Base-by-base conservation (phyloP, 2,797 vertebrate genomes). In the Emydoidea blandingii region DNA sequence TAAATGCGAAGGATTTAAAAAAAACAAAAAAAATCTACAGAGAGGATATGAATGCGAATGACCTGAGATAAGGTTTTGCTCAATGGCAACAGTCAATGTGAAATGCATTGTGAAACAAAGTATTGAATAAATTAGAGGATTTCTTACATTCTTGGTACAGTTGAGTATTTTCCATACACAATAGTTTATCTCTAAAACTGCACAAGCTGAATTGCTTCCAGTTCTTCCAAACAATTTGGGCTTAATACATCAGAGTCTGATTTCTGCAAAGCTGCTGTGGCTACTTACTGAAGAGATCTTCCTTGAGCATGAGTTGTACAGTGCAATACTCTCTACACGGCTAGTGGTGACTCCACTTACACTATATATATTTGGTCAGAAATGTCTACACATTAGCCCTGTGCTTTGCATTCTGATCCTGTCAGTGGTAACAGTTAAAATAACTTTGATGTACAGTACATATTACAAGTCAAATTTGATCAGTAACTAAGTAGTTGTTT, bases 191-290 rank as follows among this genome's bases (percentile, higher is more conserved):
- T 95, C 97, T 95, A 95, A 97, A 97, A 97, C 97, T 96, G 97
- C 96, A 95, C 96, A 97, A 96, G 96, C 97, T 97, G 96, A 95
- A 97, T 95, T 91, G 95, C 92, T 97, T 96, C 96, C 96, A 96
- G 96, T 97, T 97, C 96, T 97, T 96, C 95, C 94, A 95, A 97
- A 97, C 94, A 95, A 95, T 96, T 95, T 94, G 93, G 92, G 95
- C 91, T 96, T 96, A 94, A 97, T 96, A 97, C 95, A 95, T 96
- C 97, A 95, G 94, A 96, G 91, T 92, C 88, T 95, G 96, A 89
- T 96, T 96, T 96, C 89, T 86, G 95, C 91, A 93, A 96, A 97
- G 97, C 95, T 96, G 90, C 91, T 93, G 94, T 97, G 95, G 96
- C 96, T 95, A 95, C 93, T 78, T 87, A 54, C 44, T 95, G 86